These are phyloP conservation scores for Palythoa heliodiscus DNA, from an alignment of 92 coral and sea anemone genomes.

Conservation along the genomic window DNA sequence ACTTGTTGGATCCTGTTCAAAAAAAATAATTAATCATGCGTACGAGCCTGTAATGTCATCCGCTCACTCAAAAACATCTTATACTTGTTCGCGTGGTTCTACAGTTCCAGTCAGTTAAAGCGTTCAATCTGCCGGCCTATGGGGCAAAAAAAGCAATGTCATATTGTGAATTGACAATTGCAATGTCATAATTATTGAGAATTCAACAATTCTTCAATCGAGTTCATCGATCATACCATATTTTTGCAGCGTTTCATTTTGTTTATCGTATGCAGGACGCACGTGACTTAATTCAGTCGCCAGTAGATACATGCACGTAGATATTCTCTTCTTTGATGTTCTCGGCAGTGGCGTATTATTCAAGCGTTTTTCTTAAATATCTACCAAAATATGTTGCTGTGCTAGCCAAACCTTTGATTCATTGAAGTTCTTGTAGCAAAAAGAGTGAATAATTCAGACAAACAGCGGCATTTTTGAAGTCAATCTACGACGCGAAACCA, in stretches of 20 bases:
- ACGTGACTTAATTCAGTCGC: slow-evolving; percentile 43
- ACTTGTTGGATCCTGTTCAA: slow-evolving; percentile 27
- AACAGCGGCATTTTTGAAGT: no score
- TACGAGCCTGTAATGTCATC: slow-evolving; percentile 11
- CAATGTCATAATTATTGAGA: slow-evolving; percentile 12
- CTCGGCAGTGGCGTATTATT: slow-evolving; percentile 37
- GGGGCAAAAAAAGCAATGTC: slow-evolving; percentile 11
- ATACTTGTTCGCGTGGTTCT: slow-evolving; percentile 21
- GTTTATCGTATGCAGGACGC: slow-evolving; percentile 11
- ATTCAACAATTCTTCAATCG: slow-evolving; percentile 22
- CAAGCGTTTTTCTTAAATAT: slow-evolving; percentile 24
- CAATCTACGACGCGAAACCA: no score
- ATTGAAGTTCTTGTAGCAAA: no score
- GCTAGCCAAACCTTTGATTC: neutral
- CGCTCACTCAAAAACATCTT: slow-evolving; percentile 12
- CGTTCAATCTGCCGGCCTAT: slow-evolving; percentile 24
- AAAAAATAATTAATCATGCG: slow-evolving; percentile 8
- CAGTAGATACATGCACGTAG: slow-evolving; percentile 39
- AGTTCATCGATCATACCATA: slow-evolving; percentile 20
- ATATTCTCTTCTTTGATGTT: slow-evolving; percentile 36
- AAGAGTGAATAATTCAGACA: no score
- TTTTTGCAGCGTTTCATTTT: slow-evolving; percentile 18
- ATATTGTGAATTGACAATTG: slow-evolving; percentile 21
- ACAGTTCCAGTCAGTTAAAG: slow-evolving; percentile 27
- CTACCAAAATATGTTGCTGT: slow-evolving; percentile 12